Percentiles rank a stretch among this genome's conserved stretches.
phyloP scores from a whole-genome alignment of 2,888 invertebrate species.

The Platycnemis pennipes region DNA sequence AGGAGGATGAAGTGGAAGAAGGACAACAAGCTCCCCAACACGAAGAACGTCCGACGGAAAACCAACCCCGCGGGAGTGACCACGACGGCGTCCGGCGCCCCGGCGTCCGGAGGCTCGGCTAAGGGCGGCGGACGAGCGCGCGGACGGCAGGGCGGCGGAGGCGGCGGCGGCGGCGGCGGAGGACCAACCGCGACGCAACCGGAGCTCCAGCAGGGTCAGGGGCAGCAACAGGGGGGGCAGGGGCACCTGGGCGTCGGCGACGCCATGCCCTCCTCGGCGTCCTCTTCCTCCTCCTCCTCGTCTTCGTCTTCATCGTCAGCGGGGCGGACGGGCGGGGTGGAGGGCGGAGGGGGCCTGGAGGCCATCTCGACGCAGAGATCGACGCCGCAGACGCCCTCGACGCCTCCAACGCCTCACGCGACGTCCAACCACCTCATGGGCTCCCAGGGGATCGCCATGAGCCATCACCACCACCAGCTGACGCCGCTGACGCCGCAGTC shows the following conservation, averaged over 20 bases:
- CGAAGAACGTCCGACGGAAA: slow-evolving; percentile 89
- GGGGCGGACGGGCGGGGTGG: slow-evolving; percentile 79
- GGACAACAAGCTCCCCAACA: slow-evolving; percentile 93
- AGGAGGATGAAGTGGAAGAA: slow-evolving; percentile 93
- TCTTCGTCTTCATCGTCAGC: slow-evolving; percentile 74
- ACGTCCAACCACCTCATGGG: slow-evolving; percentile 70
- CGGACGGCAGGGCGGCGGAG: slow-evolving; percentile 74
- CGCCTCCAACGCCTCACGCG: slow-evolving; percentile 67
- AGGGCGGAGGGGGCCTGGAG: slow-evolving; percentile 80
- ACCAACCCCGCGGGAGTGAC: slow-evolving; percentile 88
- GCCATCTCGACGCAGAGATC: slow-evolving; percentile 74
- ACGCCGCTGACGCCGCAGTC: slow-evolving; percentile 80
- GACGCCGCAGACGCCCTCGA: slow-evolving; percentile 69
- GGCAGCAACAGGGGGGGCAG: slow-evolving; percentile 79
- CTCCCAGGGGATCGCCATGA: slow-evolving; percentile 64
- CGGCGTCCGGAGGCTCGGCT: slow-evolving; percentile 51
- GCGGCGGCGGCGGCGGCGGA: slow-evolving; percentile 80
- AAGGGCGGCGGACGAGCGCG: slow-evolving; percentile 2
- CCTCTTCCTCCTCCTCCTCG: slow-evolving; percentile 78
- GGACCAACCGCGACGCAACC: not conserved
- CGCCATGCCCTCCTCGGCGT: slow-evolving; percentile 78
- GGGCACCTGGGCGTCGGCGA: slow-evolving; percentile 74
- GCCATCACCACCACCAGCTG: slow-evolving; percentile 77
- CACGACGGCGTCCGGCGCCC: slow-evolving; percentile 79
- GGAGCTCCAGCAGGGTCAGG: not conserved